phyloP scores from a whole-genome alignment of 2,797 vertebrate species.

The Acanthornis magna region DNA sequence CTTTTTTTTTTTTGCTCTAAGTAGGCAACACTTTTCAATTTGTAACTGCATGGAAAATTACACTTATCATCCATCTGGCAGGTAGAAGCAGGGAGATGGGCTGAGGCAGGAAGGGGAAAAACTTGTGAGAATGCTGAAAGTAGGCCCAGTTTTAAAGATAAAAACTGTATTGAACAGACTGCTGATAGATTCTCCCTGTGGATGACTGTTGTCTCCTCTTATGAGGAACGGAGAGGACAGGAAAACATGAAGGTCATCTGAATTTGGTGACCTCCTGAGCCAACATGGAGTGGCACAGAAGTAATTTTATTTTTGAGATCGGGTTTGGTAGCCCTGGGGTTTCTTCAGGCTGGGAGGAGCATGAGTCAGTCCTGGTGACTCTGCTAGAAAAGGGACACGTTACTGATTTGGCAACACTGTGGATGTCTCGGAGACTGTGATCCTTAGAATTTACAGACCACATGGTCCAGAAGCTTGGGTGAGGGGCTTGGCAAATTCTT shows the following conservation, averaged over 20 bases:
- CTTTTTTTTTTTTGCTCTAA: not conserved
- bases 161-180: not conserved
- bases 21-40: not conserved
- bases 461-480: rapidly evolving
- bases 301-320: rapidly evolving
- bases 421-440: not conserved
- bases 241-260: not conserved
- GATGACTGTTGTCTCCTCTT: not conserved
- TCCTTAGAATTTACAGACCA: not conserved
- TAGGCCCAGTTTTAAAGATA: not conserved
- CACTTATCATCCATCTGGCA: not conserved
- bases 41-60: not conserved
- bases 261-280: not conserved
- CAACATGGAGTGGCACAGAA: not conserved
- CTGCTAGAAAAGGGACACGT: not conserved
- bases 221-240: not conserved
- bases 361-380: too few species aligned
- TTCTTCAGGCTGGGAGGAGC: not conserved
- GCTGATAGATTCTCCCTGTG: not conserved
- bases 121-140: not conserved
- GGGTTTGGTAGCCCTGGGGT: not conserved
- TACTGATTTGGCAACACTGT: not conserved
- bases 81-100: not conserved
- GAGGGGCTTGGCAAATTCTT: not conserved
- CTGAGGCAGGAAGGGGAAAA: not conserved